Conservation (phyloP, 2,888 invertebrate species). For the Acholoe squamosa region DNA sequence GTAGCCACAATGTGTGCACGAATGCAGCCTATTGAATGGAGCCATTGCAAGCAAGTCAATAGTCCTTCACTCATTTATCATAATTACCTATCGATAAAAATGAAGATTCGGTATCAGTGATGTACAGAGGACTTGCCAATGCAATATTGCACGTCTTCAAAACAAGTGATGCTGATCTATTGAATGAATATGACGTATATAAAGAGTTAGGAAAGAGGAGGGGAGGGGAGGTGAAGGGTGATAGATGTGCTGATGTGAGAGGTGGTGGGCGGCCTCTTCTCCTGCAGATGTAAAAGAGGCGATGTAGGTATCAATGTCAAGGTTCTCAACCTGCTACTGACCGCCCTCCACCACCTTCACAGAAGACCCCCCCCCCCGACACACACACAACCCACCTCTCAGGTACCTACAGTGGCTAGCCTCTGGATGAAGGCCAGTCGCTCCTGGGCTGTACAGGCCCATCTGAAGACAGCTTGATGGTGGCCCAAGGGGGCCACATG, state of each 20-base stretch:
- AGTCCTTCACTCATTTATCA: too few species aligned
- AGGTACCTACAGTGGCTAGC: background rate
- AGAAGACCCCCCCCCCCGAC: background rate
- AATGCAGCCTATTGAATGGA: too few species aligned
- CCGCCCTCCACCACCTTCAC: background rate
- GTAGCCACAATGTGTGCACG: too few species aligned
- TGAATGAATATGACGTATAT: too few species aligned
- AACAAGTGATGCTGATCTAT: too few species aligned
- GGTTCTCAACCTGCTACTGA: background rate
- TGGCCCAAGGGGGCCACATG: background rate
- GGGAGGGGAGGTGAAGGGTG: background rate
- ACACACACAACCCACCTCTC: too few species aligned
- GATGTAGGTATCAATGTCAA: slow-evolving; percentile 50
- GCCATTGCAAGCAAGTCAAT: too few species aligned
- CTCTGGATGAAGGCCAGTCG: background rate
- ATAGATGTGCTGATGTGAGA: background rate
- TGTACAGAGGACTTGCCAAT: too few species aligned
- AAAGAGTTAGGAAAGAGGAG: too few species aligned
- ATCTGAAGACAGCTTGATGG: background rate
- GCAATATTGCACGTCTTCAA: too few species aligned
- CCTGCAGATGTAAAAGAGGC: background rate
- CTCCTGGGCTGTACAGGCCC: background rate
- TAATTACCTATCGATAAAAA: too few species aligned
- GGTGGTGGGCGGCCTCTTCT: background rate
- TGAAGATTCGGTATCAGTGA: too few species aligned